phyloP scores from a whole-genome alignment of 2,797 vertebrate species.

The Smutsia gigantea region DNA sequence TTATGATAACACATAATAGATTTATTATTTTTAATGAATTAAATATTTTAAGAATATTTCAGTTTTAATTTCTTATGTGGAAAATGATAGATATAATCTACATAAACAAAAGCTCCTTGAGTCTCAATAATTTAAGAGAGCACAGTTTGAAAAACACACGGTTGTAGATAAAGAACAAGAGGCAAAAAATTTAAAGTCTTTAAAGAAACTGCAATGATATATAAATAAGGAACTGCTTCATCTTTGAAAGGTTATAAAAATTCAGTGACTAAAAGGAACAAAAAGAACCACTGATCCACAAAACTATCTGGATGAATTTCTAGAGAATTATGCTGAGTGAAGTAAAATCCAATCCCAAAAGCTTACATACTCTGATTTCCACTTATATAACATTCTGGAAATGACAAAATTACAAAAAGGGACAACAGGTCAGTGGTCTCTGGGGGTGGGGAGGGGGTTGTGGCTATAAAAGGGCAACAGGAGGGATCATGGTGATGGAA shows the following conservation, averaged over 20 bases:
- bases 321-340: not conserved
- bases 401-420: constrained; percentile 15
- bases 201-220: not conserved
- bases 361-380: not conserved
- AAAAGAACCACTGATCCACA: not conserved
- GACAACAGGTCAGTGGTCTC: not conserved
- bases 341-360: not conserved
- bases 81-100: not conserved
- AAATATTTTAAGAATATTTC: constrained; percentile 9
- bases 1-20: not conserved
- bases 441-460: not conserved
- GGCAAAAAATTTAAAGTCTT: not conserved
- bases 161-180: not conserved
- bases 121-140: not conserved
- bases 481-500: not conserved
- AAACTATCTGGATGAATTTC: not conserved
- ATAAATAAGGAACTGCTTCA: not conserved
- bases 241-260: constrained; percentile 12
- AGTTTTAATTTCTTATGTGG: not conserved
- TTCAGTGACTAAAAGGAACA: not conserved
- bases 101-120: not conserved
- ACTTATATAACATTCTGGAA: not conserved
- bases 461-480: not conserved
- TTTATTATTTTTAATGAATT: not conserved
- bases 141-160: not conserved